Base-by-base conservation (phyloP, 2,113 vertebrate genomes). In the Columbina picui region DNA sequence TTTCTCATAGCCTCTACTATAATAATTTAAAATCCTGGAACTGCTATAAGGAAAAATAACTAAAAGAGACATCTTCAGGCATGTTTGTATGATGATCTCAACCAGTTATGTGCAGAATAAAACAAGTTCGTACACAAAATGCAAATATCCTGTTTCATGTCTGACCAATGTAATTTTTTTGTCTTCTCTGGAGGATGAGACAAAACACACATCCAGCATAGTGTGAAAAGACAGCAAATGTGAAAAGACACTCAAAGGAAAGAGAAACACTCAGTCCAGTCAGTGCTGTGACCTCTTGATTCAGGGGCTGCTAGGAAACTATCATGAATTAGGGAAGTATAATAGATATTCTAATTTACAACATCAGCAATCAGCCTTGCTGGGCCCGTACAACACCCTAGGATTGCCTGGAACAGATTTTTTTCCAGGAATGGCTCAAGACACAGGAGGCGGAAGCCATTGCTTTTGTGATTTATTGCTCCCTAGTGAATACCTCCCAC, bases 1-100 rank as follows among this genome's bases (percentile, higher is more conserved):
- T 94, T 90, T 76, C 87, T 79, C 52, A 70, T 74, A 93, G 85
- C 73, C 49, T 45, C 92, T 93, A 65, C 59, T 94, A 47, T 80
- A 93, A 69, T 87, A 16, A 90, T 89, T 96, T 90, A 25, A 92
- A 93, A 89, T 75, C 38, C 22, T 60, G 11, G 43, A 86, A 95
- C 30, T 63, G n/a, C 27, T 89, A 43, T 61, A 93, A 69, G 64
- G 64, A 77, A 89, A 91, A 95, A 29, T 75, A 92, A 90, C 93
- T 70, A 61, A 88, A 64, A 76, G 17, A 95, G 68, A 95, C 43
- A 88, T 97, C 89, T 70, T 14, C 41, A 76, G 76, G 41, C 63
- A 64, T 95, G 73, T 89, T 91, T 97, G 53, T 85, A 41, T 34
- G 32, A 20, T 63, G 60, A 75, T 94, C 94, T 90, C 70, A 91